Evolutionary conservation across 1,140 invertebrate genomes (phyloP).

Genomic region (Caenorhabditis inopinata): DNA sequence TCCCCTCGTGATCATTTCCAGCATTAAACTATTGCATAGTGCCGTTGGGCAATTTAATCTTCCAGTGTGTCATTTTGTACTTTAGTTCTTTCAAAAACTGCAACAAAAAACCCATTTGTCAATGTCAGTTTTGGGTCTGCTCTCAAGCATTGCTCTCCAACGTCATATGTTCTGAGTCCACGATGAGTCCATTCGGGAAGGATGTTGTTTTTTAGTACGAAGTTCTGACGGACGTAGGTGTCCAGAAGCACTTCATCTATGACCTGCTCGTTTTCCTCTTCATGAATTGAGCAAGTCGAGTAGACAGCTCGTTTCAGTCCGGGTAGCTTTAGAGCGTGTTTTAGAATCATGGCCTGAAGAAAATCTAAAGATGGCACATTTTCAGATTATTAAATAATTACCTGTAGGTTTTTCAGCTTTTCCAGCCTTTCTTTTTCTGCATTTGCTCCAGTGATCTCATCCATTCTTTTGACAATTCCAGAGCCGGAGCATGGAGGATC

Average conservation of each 20-base stretch:
- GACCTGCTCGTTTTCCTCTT: slow-evolving; percentile 89
- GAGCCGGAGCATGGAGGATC: slow-evolving; percentile 94
- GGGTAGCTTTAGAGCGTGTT: slow-evolving; percentile 83
- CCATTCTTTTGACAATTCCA: slow-evolving; percentile 74
- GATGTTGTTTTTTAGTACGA: slow-evolving; percentile 36
- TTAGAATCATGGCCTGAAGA: slow-evolving; percentile 74
- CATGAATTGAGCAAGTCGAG: slow-evolving; percentile 86
- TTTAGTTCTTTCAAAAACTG: slow-evolving; percentile 74
- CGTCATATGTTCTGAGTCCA: slow-evolving; percentile 67
- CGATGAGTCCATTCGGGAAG: slow-evolving; percentile 66
- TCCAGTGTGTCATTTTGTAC: too few species aligned
- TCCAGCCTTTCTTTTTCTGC: slow-evolving; percentile 70
- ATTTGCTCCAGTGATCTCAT: slow-evolving; percentile 66
- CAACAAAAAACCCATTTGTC: slow-evolving; percentile 91
- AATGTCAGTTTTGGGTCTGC: slow-evolving; percentile 75
- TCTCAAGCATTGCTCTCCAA: slow-evolving; percentile 74
- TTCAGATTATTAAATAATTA: slow-evolving; percentile 51
- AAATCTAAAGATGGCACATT: not conserved
- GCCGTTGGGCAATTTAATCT: too few species aligned
- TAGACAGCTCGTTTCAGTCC: slow-evolving; percentile 83
- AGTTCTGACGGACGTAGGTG: slow-evolving; percentile 31
- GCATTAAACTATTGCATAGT: too few species aligned
- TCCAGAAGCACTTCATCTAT: slow-evolving; percentile 69
- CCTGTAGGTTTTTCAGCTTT: slow-evolving; percentile 80
- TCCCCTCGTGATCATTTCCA: too few species aligned